phyloP scores from a whole-genome alignment of 2,797 vertebrate genomes.

The Pseudochirops corinnae region DNA sequence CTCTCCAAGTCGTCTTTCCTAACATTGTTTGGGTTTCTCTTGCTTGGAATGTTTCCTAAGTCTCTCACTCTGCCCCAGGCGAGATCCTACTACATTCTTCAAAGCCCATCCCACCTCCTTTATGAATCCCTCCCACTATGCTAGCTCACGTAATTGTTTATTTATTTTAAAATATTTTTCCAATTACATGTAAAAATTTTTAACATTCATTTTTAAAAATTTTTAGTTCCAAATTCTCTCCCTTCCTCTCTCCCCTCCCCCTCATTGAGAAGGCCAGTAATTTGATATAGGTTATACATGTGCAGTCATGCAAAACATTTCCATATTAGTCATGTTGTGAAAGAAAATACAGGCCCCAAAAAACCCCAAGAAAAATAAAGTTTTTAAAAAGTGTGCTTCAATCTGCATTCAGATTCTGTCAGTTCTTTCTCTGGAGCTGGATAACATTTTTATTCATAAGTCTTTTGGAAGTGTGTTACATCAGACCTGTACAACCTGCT shows the following conservation, averaged over 20 bases:
- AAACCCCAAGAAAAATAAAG: not conserved
- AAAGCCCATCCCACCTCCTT: not conserved
- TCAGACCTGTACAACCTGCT: not conserved
- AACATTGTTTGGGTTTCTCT: not conserved
- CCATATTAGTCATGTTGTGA: not conserved
- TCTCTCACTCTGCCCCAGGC: not conserved
- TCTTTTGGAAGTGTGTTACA: not conserved
- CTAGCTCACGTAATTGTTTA: not conserved
- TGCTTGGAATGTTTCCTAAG: not conserved
- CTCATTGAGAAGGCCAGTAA: not conserved
- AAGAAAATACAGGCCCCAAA: not conserved
- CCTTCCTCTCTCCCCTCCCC: not conserved
- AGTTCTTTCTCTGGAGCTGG: not conserved
- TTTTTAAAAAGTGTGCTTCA: not conserved
- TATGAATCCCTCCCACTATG: not conserved
- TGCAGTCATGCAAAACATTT: not conserved
- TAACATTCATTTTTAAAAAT: not conserved
- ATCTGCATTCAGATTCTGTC: not conserved
- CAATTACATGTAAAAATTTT: not conserved
- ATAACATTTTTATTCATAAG: not conserved
- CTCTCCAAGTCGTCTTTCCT: not conserved
- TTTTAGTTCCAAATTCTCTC: not conserved
- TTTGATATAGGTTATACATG: not conserved
- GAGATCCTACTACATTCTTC: not conserved
- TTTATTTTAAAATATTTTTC: not conserved